Evolutionary conservation across 2,113 vertebrate species (phyloP), one percentile per base, ranked within the genome.

Genomic region (Nettapus auritus): DNA sequence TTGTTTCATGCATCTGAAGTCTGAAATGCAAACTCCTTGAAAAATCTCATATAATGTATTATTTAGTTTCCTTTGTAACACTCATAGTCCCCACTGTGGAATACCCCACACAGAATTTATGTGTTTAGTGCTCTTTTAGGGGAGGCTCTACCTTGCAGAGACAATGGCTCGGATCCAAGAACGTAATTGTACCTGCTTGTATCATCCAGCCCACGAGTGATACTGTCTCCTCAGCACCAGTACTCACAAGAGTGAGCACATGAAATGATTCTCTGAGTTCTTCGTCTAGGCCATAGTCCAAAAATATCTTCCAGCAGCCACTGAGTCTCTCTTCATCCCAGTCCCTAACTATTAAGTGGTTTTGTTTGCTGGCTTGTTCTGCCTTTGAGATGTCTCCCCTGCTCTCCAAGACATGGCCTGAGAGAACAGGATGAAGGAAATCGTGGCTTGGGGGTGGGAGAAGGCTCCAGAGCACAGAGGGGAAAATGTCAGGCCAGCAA

Each of bases 181-280:
- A 5, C 0, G 0, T 26, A 44, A 3, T 19, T 25, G 9, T 34
- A 34, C 26, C 40, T 62, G 20, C n/a, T 76, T 26, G 3, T 57
- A 29, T 9, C 21, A 76, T 57, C 22, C 38, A 69, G 26, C 33
- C 34, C 68, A 52, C 12, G 16, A 22, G 11, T 2, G 8, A 46
- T 44, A 5, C 8, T 18, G 31, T 73, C 46, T 52, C 53, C 38
- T 80, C n/a, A 57, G 34, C 31, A 48, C 3, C 25, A 36, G 11
- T 48, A 21, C 15, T 66, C 71, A 42, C 19, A 29, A 31, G 64
- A 31, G 40, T 33, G 22, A 6, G 29, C 42, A 31, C 12, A n/a
- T 31, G 19, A 21, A 29, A 29, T 13, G 18, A 17, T 46, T 67
- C 17, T 38, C 36, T 28, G 62, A 26, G 38, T 40, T 67, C 29